Evolutionary conservation across 2,113 vertebrate species (phyloP), one percentile per base, ranked within the genome.

Genomic region (Otus sunia): DNA sequence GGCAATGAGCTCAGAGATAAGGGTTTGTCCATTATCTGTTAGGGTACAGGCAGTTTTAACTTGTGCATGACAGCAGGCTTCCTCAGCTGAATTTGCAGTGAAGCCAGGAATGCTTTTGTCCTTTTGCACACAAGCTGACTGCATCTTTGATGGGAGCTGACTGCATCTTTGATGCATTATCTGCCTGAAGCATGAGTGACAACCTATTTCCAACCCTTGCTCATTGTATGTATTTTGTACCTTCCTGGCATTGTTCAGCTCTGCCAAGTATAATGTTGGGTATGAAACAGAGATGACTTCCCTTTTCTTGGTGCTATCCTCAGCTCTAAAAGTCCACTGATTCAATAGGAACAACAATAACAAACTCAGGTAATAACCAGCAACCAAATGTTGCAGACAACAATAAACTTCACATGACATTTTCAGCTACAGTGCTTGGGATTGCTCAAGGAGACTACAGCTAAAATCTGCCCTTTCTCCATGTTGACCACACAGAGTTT

Each of bases 171-270:
- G 66, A 67, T 19, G 41, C 5, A 4, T 11, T 34, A 73, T 36
- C 55, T 71, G 26, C 56, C 47, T 9, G 1, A 82, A 64, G 53
- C 63, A 15, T 8, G 10, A 82, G 29, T n/a, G 45, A 77, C 0
- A 0, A 47, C 26, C 21, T 39, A 12, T 49, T 91, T 69, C 59
- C 32, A 36, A 1, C 29, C 52, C 62, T 55, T 84, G 34, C 14
- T 76, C 27, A 12, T 34, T 1, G 0, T 79, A 32, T 43, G 16
- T 22, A 11, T 50, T 67, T 1, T 0, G n/a, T 37, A 62, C 2
- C 8, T 66, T 89, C 41, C 68, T 14, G 23, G 23, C 17, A 29
- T 27, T 62, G 27, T 69, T 69, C 2, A 3, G 36, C 12, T 21
- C 11, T 71, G 16, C 6, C 64, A 87, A 69, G 25, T 41, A 19